A percentile compares a stretch with the other conserved stretches of the same genome.
These are phyloP conservation scores for Petrocephalus zakoni DNA, from an alignment of 2,113 vertebrate species.

Conservation along the genomic window DNA sequence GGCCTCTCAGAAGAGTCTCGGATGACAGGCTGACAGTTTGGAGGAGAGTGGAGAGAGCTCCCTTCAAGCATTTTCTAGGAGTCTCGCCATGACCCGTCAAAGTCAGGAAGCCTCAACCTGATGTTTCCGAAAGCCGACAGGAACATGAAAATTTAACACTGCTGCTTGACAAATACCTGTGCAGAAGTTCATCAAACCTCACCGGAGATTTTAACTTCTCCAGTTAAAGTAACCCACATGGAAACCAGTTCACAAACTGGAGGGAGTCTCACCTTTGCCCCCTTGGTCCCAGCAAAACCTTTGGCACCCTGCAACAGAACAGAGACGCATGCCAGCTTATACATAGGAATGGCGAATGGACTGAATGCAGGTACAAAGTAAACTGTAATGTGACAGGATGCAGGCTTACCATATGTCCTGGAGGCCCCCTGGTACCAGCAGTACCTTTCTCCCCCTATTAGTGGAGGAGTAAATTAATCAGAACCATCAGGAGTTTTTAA, in stretches of 20 bases:
- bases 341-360: not conserved
- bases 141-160: conserved; percentile 31
- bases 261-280: conserved; percentile 61
- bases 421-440: conserved; percentile 55
- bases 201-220: not conserved
- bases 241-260: not conserved
- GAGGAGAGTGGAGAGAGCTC: not conserved
- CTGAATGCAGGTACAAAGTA: not conserved
- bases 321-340: not conserved
- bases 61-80: not conserved
- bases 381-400: not conserved
- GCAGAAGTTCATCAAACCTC: not conserved
- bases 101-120: conserved; percentile 16
- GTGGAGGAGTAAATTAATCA: conserved; percentile 5
- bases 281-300: conserved; percentile 67
- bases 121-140: not conserved
- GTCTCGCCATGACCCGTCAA: conserved; percentile 16
- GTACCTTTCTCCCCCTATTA: conserved; percentile 70
- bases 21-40: not conserved
- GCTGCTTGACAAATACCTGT: not conserved
- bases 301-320: conserved; percentile 62
- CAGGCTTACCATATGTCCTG: conserved; percentile 62
- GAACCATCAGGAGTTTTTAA: not conserved
- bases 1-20: not conserved
- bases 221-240: not conserved